A percentile compares a stretch with the other conserved stretches of the same genome.
Conservation (phyloP, 92 coral and sea anemone species). For the Umimayanthus kanabou region DNA sequence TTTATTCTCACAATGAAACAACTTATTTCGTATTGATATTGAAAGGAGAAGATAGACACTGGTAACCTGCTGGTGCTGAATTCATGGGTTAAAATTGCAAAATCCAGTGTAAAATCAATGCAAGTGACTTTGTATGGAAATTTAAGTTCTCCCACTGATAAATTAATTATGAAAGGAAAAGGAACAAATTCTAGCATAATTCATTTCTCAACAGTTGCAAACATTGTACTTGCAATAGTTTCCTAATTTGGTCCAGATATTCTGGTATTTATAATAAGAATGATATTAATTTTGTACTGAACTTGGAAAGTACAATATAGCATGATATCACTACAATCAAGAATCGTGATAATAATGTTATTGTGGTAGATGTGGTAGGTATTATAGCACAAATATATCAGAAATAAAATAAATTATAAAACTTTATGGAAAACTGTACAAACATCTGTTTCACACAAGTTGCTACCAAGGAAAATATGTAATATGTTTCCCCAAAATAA, state of each 20-base stretch:
- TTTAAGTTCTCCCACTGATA: no score
- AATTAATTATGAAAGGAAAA: no score
- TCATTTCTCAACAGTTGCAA: background rate
- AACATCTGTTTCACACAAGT: background rate
- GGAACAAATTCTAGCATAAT: no score
- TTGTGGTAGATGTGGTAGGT: background rate
- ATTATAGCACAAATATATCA: background rate
- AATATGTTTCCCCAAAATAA: background rate
- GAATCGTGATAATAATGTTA: no score
- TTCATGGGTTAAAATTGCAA: no score
- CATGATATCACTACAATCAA: background rate
- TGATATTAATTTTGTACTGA: no score
- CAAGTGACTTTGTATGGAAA: no score
- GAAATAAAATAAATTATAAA: background rate
- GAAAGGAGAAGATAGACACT: no score
- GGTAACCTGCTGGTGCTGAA: no score
- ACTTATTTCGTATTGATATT: no score
- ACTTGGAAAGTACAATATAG: background rate
- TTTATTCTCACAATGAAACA: no score
- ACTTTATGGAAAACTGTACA: background rate
- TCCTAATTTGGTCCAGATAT: background rate
- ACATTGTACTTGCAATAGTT: background rate
- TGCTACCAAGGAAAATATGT: background rate
- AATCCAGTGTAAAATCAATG: no score
- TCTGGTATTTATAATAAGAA: background rate